Evolutionary conservation across 2,888 invertebrate species (phyloP).

Genomic region (Melieria crassipennis): DNA sequence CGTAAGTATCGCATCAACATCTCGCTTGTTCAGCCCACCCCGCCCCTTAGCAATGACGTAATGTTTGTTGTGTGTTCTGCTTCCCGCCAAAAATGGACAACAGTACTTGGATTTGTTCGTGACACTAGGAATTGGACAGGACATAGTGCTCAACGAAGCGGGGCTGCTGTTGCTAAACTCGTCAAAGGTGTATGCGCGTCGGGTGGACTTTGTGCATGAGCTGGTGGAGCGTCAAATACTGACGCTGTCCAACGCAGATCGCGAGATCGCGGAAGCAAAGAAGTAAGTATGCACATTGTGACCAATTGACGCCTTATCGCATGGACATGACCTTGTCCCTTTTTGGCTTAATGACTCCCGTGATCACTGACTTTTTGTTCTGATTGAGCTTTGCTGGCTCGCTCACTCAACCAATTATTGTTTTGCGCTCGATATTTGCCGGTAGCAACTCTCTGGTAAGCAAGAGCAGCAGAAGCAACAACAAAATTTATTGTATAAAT

Average conservation of each 20-base stretch:
- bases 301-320: too few species aligned
- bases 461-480: too few species aligned
- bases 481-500: too few species aligned
- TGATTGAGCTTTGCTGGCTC: too few species aligned
- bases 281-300: conserved; percentile 8
- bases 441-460: too few species aligned
- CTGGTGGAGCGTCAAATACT: conserved; percentile 52
- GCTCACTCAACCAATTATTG: too few species aligned
- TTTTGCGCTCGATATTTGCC: too few species aligned
- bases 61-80: background rate
- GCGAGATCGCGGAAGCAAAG: conserved; percentile 36
- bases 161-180: conserved; percentile 55
- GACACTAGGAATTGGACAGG: conserved; percentile 39
- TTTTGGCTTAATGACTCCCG: too few species aligned
- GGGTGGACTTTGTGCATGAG: conserved; percentile 58
- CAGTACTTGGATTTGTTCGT: conserved; percentile 57
- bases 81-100: background rate
- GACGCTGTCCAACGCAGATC: conserved; percentile 48
- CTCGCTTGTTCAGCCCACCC: too few species aligned
- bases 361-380: too few species aligned
- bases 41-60: background rate
- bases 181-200: conserved; percentile 57
- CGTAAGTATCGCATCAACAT: conserved; percentile 47
- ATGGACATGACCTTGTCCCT: too few species aligned
- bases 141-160: conserved; percentile 47